Base-by-base conservation (phyloP, 2,113 vertebrate genomes). In the Eidolon helvum region DNA sequence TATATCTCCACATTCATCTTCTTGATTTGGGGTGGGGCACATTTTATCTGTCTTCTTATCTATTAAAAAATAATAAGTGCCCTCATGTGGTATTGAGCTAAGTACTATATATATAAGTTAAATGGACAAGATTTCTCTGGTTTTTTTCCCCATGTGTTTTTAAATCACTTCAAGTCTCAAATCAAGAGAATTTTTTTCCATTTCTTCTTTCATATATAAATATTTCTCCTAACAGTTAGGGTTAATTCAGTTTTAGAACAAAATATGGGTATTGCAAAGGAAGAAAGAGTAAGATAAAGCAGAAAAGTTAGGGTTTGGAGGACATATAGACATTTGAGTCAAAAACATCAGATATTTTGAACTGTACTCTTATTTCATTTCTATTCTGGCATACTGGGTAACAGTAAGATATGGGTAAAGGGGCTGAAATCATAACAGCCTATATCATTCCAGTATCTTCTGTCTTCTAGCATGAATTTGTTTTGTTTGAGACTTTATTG, bases 161-260 rank as follows among this genome's bases (percentile, higher is more conserved):
- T 45, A 84, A 90, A 87, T 61, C 14, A 59, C 30, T 71, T 38
- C 45, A 75, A 57, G 21, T 80, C 11, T 71, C 61, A 24, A 66
- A 1, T 72, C 48, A 50, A 50, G 48, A 50, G 48, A 74, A 78
- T 30, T 68, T 38, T 48, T 83, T 83, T 85, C 33, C 43, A 48
- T 71, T 61, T 77, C 5, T 82, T 82, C 45, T 95, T 92, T 92
- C 38, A 94, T 38, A 74, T 79, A 59, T 74, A 82, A 91, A 65
- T 90, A 66, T 55, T 69, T 89, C n/a, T 79, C n/a, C 24, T 79
- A 74, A 66, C 38, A 90, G 53, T 94, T 90, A 65, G 30, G 7
- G 55, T 68, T 79, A 55, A 86, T 94, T 95, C 22, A 38, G 0
- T 28, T 86, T 92, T 71, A 71, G 50, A 82, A 50, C 33, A 75